These are phyloP conservation scores for Apantesis nais DNA, from an alignment of 2,888 invertebrate genomes.

Conservation along the genomic window DNA sequence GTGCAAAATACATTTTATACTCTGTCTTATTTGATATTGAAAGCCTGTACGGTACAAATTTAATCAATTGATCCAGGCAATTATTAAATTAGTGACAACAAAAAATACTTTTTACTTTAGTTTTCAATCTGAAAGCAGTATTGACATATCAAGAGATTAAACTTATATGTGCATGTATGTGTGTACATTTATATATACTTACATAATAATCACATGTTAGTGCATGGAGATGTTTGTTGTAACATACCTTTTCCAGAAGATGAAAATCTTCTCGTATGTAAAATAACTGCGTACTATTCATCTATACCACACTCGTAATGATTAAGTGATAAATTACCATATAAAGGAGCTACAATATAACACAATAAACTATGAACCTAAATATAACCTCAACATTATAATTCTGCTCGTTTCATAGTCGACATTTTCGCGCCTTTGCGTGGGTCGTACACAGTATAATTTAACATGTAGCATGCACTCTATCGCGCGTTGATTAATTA, in stretches of 20 bases:
- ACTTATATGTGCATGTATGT: no score
- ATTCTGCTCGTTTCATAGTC: background rate
- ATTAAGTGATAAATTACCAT: background rate
- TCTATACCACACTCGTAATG: background rate
- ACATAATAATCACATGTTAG: no score
- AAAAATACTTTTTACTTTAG: no score
- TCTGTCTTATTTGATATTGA: no score
- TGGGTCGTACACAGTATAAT: background rate
- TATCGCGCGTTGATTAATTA: slow-evolving; percentile 3
- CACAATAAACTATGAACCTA: background rate
- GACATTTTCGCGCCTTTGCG: background rate
- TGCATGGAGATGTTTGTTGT: background rate
- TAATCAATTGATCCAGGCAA: no score
- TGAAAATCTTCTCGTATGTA: background rate
- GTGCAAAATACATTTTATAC: background rate
- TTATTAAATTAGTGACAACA: no score
- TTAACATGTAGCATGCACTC: slow-evolving; percentile 2
- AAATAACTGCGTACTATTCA: background rate
- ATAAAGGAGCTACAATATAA: background rate
- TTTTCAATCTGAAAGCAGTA: no score
- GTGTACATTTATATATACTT: no score
- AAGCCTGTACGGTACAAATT: no score
- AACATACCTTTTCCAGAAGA: background rate
- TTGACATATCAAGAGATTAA: no score
- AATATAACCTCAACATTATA: background rate